Conservation (phyloP, 2,888 invertebrate genomes). For the Tachystola acroxantha region DNA sequence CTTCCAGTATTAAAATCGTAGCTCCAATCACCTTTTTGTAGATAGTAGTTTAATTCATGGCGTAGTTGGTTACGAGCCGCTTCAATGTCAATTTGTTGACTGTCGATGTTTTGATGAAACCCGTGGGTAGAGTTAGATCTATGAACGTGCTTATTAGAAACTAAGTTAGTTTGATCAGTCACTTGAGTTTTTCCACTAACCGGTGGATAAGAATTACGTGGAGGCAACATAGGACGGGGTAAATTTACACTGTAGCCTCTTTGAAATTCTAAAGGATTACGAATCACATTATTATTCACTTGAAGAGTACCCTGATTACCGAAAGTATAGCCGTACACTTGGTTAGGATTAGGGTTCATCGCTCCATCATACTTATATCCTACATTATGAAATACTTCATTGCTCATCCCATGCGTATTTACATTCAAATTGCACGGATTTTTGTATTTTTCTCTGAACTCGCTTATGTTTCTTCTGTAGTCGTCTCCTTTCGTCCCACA, state of each 20-base stretch:
- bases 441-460: constrained; percentile 81
- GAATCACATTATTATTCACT: constrained; percentile 64
- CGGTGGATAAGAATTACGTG: constrained; percentile 80
- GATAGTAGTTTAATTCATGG: constrained; percentile 68
- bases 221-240: constrained; percentile 79
- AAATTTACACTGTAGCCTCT: constrained; percentile 76
- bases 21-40: constrained; percentile 74
- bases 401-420: constrained; percentile 50
- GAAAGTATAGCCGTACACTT: constrained; percentile 73
- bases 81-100: constrained; percentile 61
- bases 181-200: constrained; percentile 76
- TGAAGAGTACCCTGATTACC: constrained; percentile 76
- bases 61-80: constrained; percentile 66
- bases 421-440: constrained; percentile 67
- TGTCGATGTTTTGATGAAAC: constrained; percentile 67
- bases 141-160: constrained; percentile 76
- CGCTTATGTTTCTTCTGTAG: constrained; percentile 79
- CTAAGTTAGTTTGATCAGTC: constrained; percentile 70
- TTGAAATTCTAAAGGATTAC: constrained; percentile 77
- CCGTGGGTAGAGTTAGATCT: constrained; percentile 81
- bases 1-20: constrained; percentile 71
- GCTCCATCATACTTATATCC: constrained; percentile 65
- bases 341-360: constrained; percentile 61
- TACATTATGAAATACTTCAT: constrained; percentile 68
- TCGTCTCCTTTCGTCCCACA: constrained; percentile 70